These are phyloP conservation scores for Arctocebus calabarensis DNA, from an alignment of 2,797 vertebrate species.

Conservation along the genomic window DNA sequence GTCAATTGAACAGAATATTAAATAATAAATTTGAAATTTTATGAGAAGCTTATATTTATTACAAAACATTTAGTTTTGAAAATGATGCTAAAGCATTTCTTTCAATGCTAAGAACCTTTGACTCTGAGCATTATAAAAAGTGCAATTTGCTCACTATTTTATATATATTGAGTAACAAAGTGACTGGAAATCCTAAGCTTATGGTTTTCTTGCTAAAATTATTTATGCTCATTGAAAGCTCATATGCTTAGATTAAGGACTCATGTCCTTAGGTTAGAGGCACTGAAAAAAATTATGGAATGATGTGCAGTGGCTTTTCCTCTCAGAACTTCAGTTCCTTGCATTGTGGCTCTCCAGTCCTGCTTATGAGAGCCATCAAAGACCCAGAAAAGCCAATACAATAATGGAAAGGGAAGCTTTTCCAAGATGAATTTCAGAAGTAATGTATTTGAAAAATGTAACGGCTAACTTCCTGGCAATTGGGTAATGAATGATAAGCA, in stretches of 20 bases:
- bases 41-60: not conserved
- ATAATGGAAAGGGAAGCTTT: conserved; percentile 62
- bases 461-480: conserved; percentile 69
- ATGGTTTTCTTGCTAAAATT: conserved; percentile 15
- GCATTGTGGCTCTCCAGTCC: not conserved
- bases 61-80: not conserved
- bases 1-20: not conserved
- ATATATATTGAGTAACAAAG: not conserved
- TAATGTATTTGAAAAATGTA: conserved; percentile 66
- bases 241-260: not conserved
- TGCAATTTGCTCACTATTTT: not conserved
- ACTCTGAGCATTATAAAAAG: not conserved
- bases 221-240: not conserved
- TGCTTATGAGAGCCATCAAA: conserved; percentile 60
- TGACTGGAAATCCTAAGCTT: not conserved
- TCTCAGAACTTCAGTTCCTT: not conserved
- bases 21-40: not conserved
- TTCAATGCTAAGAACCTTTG: not conserved
- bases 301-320: not conserved
- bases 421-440: conserved; percentile 72
- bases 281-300: conserved; percentile 8
- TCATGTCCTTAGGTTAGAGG: not conserved
- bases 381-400: conserved; percentile 57
- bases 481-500: conserved; percentile 65
- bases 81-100: conserved; percentile 10